phyloP scores from a whole-genome alignment of 2,797 vertebrate species.

The Girardinus metallicus region DNA sequence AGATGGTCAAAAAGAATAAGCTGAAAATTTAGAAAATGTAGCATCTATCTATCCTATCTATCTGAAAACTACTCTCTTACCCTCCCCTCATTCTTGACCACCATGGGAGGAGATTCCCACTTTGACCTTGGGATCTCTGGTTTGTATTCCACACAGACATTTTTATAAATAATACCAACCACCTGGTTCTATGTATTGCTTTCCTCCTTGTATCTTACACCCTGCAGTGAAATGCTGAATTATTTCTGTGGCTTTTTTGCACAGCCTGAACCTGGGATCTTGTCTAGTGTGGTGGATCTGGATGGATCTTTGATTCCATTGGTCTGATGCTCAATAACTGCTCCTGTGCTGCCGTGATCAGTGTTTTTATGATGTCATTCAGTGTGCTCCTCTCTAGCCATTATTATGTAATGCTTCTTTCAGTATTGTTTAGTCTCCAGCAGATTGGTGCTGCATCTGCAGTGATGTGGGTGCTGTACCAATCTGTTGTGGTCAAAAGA shows the following conservation, averaged over 20 bases:
- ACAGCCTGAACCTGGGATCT: not conserved
- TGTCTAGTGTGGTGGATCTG: not conserved
- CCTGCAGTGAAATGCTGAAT: not conserved
- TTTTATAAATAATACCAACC: not conserved
- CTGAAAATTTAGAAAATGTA: no score
- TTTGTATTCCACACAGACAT: no score
- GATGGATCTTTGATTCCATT: not conserved
- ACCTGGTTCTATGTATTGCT: not conserved
- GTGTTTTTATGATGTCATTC: not conserved
- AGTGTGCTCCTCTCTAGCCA: no score
- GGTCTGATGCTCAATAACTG: not conserved
- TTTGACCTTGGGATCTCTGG: not conserved
- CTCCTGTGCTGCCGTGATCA: not conserved
- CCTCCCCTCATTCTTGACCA: not conserved
- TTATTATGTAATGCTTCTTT: no score
- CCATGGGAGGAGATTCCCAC: not conserved
- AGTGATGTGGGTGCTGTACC: no score
- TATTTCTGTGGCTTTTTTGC: not conserved
- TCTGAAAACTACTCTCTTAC: no score
- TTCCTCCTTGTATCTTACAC: not conserved
- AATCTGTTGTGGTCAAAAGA: no score
- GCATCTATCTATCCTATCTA: no score
- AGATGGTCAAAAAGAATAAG: no score
- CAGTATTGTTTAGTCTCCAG: no score
- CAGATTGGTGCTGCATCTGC: no score